Percentiles rank a stretch among this genome's conserved stretches.
phyloP scores from a whole-genome alignment of 2,888 invertebrate genomes.

The Lasioglossum calceatum region DNA sequence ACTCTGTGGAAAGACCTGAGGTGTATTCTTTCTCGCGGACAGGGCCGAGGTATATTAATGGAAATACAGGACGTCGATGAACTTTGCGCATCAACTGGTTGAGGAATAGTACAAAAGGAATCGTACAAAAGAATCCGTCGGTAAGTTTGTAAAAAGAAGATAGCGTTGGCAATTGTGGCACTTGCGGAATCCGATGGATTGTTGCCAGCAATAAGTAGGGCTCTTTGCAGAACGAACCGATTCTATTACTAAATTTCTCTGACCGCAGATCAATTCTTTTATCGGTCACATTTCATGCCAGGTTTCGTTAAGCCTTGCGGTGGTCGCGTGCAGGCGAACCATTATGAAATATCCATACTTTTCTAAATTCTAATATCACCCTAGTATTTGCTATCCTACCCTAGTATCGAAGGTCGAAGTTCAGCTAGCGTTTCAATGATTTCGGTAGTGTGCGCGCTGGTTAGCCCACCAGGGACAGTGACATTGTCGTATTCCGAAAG shows the following conservation, averaged over 20 bases:
- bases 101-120: not conserved
- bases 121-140: not conserved
- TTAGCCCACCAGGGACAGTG: slow-evolving; percentile 10
- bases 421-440: not conserved
- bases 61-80: slow-evolving; percentile 5
- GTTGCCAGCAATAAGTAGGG: not conserved
- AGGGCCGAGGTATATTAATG: slow-evolving; percentile 4
- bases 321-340: not conserved
- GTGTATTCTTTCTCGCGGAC: slow-evolving; percentile 14
- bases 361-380: not conserved
- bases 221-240: not conserved
- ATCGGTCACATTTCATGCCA: not conserved
- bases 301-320: not conserved
- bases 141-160: not conserved
- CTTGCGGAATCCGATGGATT: not conserved
- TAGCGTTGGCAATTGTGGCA: not conserved
- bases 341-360: not conserved
- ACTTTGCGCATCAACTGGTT: not conserved
- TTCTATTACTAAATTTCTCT: not conserved
- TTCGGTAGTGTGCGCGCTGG: not conserved
- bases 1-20: not conserved
- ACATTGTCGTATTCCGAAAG: slow-evolving; percentile 57
- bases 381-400: not conserved
- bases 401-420: not conserved
- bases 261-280: not conserved